Percentiles rank a stretch among this genome's conserved stretches.
phyloP scores from a whole-genome alignment of 92 coral and sea anemone genomes.

The Paramuricea clavata region DNA sequence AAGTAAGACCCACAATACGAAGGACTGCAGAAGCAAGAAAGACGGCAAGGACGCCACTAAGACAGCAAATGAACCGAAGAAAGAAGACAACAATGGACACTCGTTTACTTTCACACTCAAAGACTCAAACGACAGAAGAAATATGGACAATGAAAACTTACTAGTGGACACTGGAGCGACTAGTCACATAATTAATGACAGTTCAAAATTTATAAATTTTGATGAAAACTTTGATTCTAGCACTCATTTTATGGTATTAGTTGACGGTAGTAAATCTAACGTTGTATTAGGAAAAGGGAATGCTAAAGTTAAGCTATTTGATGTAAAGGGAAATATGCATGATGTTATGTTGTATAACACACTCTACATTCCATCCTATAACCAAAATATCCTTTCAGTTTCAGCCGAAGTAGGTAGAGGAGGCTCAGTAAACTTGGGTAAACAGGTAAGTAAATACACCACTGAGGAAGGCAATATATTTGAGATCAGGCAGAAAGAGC shows the following conservation, averaged over 20 bases:
- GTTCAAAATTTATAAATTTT: constrained; percentile 48
- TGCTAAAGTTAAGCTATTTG: constrained; percentile 42
- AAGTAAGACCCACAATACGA: constrained; percentile 22
- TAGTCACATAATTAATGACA: constrained; percentile 48
- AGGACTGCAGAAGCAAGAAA: constrained; percentile 8
- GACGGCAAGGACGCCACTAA: constrained; percentile 4
- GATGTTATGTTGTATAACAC: constrained; percentile 51
- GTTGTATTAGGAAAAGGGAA: constrained; percentile 51
- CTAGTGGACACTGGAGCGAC: constrained; percentile 61
- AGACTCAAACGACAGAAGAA: background rate
- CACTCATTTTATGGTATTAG: constrained; percentile 50
- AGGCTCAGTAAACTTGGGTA: constrained; percentile 5
- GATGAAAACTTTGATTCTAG: constrained; percentile 43
- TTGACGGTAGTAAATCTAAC: constrained; percentile 62
- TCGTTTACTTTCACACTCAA: constrained; percentile 10
- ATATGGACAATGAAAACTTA: background rate
- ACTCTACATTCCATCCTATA: constrained; percentile 64
- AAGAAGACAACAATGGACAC: background rate
- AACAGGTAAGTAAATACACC: constrained; percentile 10
- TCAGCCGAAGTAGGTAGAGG: constrained; percentile 52
- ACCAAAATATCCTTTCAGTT: constrained; percentile 60
- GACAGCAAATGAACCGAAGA: constrained; percentile 10
- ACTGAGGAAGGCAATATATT: constrained; percentile 39
- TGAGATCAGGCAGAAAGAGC: constrained; percentile 31
- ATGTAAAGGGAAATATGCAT: constrained; percentile 38